Base-by-base conservation (phyloP, 2,113 vertebrate genomes). In the Daubentonia madagascariensis region DNA sequence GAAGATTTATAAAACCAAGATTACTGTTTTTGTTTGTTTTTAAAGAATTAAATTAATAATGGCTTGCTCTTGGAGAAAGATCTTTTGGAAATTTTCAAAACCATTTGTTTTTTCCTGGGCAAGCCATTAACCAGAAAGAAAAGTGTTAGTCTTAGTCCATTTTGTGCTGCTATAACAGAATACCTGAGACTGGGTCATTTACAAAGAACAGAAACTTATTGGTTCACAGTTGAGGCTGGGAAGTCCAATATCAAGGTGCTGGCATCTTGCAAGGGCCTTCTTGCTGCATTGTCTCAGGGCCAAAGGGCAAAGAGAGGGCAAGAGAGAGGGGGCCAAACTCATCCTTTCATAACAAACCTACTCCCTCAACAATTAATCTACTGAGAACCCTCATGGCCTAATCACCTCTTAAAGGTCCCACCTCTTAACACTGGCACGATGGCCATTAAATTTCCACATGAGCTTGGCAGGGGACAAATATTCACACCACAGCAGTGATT, bases 51-150 rank as follows among this genome's bases (percentile, higher is more conserved):
- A 37, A 20, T 70, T 68, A 91, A 80, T 94, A 35, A 54, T 70
- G 18, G 18, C 85, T 92, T 88, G 75, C 70, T 85, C 68, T 91
- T 45, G 50, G 83, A 92, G 67, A 91, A 90, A 96, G 63, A 61
- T 45, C 59, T 90, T 95, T 80, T 28, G 45, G 65, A 78, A 85
- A 85, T 59, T 96, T 90, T 72, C 95, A 61, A 93, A 87, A 30
- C 75, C 16, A 45, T 72, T 61, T 86, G 13, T 22, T 43, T 72
- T 72, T 48, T 61, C 14, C 59, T 25, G 23, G 43, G 93, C 22
- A 86, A 95, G 68, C 30, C 76, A 23, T 89, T 87, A 83, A 79
- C 35, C 57, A 61, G 63, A 93, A 88, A 91, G n/a, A 68, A 87
- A 84, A 93, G n/a, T 48, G 11, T 40, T 50, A 25, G 40, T 35